Base-by-base conservation (phyloP, 2,888 invertebrate species). In the Brachypterus glaber region DNA sequence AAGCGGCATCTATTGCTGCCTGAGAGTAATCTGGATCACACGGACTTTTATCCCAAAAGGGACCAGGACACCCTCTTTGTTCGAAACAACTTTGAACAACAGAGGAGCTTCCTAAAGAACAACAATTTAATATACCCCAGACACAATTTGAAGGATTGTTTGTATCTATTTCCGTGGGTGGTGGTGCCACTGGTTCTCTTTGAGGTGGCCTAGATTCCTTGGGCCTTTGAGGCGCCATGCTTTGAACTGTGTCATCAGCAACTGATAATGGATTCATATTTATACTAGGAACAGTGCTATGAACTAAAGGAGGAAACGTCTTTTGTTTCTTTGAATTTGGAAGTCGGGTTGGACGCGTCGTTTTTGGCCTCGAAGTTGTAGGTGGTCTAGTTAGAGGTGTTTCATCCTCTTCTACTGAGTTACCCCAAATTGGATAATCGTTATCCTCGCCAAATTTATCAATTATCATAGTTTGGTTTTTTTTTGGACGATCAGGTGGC, bases 71-170 rank as follows among this genome's bases (percentile, higher is more conserved):
- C 4, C 77, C 75, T 36, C 80, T 63, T 5, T 72, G 65, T 59
- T 85, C 85, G 43, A 87, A 87, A 57, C 87, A 88, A 9, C 58
- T 62, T 46, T 70, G 68, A 2, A 69, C 62, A 33, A 74, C 63
- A 9, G 67, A 60, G 40, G 63, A 64, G n/a, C 63, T 63, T 16
- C 60, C 58, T 0, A 64, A 61, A 1, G 75, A 67, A 53, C 87
- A 87, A 55, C 87, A 88, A 2, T 78, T 74, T 4, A 83, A 65
- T 33, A 86, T 80, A 0, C 86, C 86, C 75, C 82, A 78, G 0
- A 81, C 76, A 52, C 87, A 87, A 1, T 72, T 70, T 5, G 76
- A 69, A 1, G 79, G 67, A n/a, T n/a, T n/a, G n/a, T n/a, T n/a
- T n/a, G n/a, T n/a, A n/a, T n/a, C n/a, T n/a, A n/a, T n/a, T n/a